Evolutionary conservation across 2,888 invertebrate species (phyloP).

Genomic region (Microdon myrmicae): DNA sequence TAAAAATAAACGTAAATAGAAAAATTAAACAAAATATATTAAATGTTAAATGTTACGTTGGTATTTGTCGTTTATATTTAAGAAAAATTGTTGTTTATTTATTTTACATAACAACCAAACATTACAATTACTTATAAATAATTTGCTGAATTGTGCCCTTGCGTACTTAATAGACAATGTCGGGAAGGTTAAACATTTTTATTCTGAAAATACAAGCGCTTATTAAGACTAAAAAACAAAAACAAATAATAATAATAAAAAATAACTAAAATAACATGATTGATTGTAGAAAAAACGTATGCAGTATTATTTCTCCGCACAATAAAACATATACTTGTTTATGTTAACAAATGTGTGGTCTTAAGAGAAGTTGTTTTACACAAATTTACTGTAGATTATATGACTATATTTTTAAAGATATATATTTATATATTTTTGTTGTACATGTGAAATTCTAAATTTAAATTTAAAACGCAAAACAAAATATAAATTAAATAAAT

Average conservation of each 20-base stretch:
- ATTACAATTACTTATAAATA: constrained; percentile 52
- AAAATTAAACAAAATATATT: constrained; percentile 47
- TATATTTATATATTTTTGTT: constrained; percentile 41
- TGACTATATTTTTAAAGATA: constrained; percentile 41
- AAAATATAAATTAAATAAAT: constrained; percentile 10
- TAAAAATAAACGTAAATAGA: constrained; percentile 39
- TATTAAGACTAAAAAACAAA: constrained; percentile 5
- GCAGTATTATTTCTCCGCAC: constrained; percentile 30
- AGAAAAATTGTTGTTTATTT: constrained; percentile 28
- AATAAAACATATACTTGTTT: constrained; percentile 39
- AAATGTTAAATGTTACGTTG: constrained; percentile 55
- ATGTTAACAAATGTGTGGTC: constrained; percentile 46
- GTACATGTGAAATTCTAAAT: constrained; percentile 46
- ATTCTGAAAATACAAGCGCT: constrained; percentile 20
- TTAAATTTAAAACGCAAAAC: constrained; percentile 1
- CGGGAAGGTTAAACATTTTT: constrained; percentile 37
- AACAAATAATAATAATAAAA: constrained; percentile 33
- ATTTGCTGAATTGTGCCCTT: constrained; percentile 56
- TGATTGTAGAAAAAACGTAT: constrained; percentile 25
- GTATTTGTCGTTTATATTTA: constrained; percentile 52
- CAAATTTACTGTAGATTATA: constrained; percentile 48
- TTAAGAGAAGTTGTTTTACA: constrained; percentile 35
- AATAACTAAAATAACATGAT: constrained; percentile 18
- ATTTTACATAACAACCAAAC: constrained; percentile 47
- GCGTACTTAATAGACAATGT: constrained; percentile 44